phyloP scores from a whole-genome alignment of 1,140 invertebrate genomes.

The Zaprionus ghesquierei region DNA sequence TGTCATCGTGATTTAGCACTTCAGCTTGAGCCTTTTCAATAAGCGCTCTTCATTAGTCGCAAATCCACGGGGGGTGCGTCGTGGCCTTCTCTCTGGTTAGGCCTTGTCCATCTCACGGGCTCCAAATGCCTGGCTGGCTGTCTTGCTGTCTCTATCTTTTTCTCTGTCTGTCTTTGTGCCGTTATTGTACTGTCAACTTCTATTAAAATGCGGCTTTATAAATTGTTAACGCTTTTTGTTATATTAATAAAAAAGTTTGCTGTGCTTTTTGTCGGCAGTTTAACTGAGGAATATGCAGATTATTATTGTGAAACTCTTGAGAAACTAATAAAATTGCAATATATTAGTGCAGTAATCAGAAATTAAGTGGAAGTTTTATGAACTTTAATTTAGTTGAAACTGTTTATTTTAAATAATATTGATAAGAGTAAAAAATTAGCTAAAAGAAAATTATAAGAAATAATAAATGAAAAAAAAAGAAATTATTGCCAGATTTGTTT shows the following conservation, averaged over 20 bases:
- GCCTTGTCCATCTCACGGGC: not conserved
- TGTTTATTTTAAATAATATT: too few relatives aligned
- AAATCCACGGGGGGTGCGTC: conserved; percentile 14
- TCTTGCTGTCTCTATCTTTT: too few relatives aligned
- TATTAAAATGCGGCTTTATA: not conserved
- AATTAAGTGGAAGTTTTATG: too few relatives aligned
- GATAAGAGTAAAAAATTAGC: too few relatives aligned
- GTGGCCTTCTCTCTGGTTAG: not conserved
- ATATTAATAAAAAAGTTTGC: not conserved
- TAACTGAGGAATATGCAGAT: not conserved
- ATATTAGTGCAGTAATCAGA: not conserved
- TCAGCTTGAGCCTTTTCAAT: conserved; percentile 28
- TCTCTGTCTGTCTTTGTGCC: not conserved
- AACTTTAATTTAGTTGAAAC: too few relatives aligned
- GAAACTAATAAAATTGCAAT: not conserved
- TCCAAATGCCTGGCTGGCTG: not conserved
- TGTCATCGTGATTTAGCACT: conserved; percentile 42
- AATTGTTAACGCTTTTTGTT: not conserved
- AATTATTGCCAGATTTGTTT: too few relatives aligned
- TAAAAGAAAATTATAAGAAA: too few relatives aligned
- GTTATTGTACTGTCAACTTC: not conserved
- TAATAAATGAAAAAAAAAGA: too few relatives aligned
- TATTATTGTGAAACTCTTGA: not conserved
- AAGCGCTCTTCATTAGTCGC: conserved; percentile 26
- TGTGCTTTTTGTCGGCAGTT: not conserved